Evolutionary conservation across 2,113 vertebrate species (phyloP).

Genomic region (Sylvia atricapilla): DNA sequence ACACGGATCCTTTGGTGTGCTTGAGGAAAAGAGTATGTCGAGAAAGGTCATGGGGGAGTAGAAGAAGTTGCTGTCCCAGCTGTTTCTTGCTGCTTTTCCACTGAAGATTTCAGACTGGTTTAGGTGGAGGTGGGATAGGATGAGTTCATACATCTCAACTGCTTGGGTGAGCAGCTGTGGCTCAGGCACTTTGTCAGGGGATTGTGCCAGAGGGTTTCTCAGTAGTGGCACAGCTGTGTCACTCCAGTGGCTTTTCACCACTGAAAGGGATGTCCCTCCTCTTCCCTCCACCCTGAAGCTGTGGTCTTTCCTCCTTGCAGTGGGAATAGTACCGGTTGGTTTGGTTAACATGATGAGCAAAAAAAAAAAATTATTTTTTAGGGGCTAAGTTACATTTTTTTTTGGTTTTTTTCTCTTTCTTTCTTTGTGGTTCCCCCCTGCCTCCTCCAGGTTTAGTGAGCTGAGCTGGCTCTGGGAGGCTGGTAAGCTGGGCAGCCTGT

Average conservation of each 20-base stretch:
- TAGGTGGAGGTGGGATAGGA: neutral
- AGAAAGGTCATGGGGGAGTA: neutral
- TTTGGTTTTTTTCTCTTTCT: neutral
- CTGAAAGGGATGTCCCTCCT: neutral
- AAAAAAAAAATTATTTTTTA: neutral
- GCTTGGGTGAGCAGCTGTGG: neutral
- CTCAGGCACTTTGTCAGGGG: neutral
- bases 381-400: neutral
- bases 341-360: neutral
- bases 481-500: neutral
- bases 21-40: accelerated
- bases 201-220: neutral
- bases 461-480: neutral
- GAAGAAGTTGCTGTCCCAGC: neutral
- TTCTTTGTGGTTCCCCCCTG: accelerated
- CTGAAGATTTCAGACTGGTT: neutral
- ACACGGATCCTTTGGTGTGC: accelerated
- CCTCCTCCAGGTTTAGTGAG: neutral
- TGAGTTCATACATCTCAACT: neutral
- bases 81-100: neutral
- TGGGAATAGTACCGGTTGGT: neutral
- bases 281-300: neutral
- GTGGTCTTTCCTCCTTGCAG: neutral
- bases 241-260: neutral
- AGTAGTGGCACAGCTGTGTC: neutral